Base-by-base conservation (phyloP, 2,888 invertebrate species). In the Pristionchus arcanus region DNA sequence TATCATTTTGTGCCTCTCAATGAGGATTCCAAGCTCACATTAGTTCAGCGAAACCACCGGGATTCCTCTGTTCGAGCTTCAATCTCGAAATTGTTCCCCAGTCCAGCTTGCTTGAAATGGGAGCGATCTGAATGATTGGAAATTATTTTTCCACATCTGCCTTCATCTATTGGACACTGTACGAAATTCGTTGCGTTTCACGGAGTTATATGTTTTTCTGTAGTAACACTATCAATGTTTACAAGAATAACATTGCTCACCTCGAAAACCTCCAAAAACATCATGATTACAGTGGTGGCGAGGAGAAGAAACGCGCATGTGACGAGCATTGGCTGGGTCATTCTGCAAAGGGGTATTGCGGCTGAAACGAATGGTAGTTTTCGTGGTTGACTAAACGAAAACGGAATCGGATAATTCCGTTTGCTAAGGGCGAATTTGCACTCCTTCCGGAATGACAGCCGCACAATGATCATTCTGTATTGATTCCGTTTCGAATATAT, bases 201-300 rank as follows among this genome's bases (percentile, higher is more conserved):
- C 42, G 9, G 42, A 49, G 42, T 42, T 42, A 42, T 49, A 3
- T 49, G 42, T 9, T 49, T n/a, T n/a, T n/a, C n/a, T n/a, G n/a
- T n/a, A n/a, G n/a, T 49, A 9, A 9, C 42, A 49, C 42, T 0
- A 49, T 11, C 42, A 49, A 49, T 49, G 0, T 11, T 3, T 49
- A 13, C 42, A 9, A 9, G 42, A 2, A 4, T 68, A 16, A 28
- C 19, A 28, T 31, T n/a, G n/a, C n/a, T n/a, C n/a, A 85, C 85
- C 63, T 85, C 59, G 59, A 85, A 59, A 25, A 59, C 59, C 59
- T 85, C 85, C 34, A 85, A 28, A 16, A 63, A 59, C 85, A 85
- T 37, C 85, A 85, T 85, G 0, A 85, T 16, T 9, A 85, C 4
- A 4, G 31, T 59, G 7, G 59, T 59, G 13, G 63, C 59, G 11